These are phyloP conservation scores for Chrysolina americana DNA, from an alignment of 2,888 invertebrate species.

Conservation along the genomic window DNA sequence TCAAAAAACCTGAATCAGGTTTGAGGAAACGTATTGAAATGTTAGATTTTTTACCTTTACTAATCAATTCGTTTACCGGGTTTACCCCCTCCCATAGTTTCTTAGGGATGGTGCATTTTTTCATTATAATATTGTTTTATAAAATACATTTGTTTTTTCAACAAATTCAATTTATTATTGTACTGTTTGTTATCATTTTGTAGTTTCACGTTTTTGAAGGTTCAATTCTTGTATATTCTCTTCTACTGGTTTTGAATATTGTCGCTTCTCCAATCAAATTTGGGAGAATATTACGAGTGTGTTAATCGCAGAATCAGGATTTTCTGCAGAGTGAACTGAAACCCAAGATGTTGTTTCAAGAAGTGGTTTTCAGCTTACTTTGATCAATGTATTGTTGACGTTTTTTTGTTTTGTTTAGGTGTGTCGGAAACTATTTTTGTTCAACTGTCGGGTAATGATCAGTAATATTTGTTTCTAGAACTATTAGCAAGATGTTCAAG, in stretches of 20 bases:
- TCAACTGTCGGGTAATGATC: not conserved
- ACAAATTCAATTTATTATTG: conserved; percentile 10
- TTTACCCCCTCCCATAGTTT: not conserved
- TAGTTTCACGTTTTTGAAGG: not conserved
- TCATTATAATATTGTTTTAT: conserved; percentile 4
- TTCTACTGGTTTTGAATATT: conserved; percentile 2
- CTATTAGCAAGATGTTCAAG: conserved; percentile 1
- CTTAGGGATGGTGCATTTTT: not conserved
- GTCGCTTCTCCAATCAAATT: not conserved
- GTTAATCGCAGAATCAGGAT: not conserved
- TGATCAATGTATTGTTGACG: not conserved
- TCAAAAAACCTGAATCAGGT: not conserved
- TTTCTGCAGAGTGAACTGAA: conserved; percentile 1
- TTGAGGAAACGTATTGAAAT: not conserved
- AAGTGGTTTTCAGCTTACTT: not conserved
- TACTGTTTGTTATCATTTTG: not conserved
- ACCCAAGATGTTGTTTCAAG: not conserved
- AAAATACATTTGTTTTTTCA: not conserved
- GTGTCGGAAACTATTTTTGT: not conserved
- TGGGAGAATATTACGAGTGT: not conserved
- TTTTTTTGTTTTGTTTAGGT: not conserved
- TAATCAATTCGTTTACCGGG: not conserved
- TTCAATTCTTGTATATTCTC: conserved; percentile 4
- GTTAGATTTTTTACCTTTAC: not conserved
- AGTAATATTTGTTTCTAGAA: conserved; percentile 13